Conservation (phyloP, 2,113 vertebrate genomes). For the Hemicordylus capensis region DNA sequence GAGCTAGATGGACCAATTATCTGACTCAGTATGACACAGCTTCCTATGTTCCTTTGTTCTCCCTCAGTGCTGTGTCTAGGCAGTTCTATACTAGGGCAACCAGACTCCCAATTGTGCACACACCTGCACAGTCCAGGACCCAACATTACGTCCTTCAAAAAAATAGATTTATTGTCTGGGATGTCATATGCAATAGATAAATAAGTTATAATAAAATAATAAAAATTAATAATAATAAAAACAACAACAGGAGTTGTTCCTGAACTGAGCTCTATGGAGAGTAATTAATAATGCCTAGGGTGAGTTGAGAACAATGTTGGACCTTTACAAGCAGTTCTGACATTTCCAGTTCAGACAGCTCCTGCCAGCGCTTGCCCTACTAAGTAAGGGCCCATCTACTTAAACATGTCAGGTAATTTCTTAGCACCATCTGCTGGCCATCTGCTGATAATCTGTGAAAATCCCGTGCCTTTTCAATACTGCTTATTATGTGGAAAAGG, state of each 20-base stretch:
- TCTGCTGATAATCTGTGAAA: no score
- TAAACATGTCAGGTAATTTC: no score
- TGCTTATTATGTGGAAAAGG: no score
- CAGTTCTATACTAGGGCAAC: background rate
- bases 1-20: no score
- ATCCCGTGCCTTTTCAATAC: no score
- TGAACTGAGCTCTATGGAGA: background rate
- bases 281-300: background rate
- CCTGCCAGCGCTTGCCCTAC: no score
- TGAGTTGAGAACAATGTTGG: background rate
- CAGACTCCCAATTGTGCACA: background rate
- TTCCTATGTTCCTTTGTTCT: no score
- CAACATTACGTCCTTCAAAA: background rate
- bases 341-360: no score
- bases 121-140: background rate
- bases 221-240: background rate
- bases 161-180: background rate
- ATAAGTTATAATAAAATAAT: background rate
- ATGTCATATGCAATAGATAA: background rate
- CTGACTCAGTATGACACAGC: no score
- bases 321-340: background rate
- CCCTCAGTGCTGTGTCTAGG: background rate
- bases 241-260: background rate
- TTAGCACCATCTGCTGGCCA: no score
- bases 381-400: no score